Evolutionary conservation across 1,140 invertebrate species (phyloP).

Genomic region (Caerostris extrusa): DNA sequence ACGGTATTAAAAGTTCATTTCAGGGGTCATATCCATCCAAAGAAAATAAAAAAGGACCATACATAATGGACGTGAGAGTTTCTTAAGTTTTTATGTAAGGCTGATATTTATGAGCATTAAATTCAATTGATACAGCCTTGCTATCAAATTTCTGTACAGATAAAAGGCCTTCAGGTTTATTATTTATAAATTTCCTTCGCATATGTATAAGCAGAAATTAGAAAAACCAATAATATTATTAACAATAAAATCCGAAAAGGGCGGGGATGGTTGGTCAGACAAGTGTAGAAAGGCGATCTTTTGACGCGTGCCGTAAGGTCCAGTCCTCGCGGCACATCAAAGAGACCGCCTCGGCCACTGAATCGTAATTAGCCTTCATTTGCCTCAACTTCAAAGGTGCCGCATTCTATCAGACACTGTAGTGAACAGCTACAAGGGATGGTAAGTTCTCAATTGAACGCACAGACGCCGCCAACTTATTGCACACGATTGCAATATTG

Average conservation of each 20-base stretch:
- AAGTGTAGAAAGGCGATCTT: constrained; percentile 57
- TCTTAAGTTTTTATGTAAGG: background rate
- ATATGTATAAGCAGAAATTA: constrained; percentile 3
- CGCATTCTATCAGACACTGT: constrained; percentile 48
- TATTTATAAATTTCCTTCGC: constrained; percentile 60
- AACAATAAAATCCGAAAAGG: constrained; percentile 16
- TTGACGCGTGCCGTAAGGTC: constrained; percentile 37
- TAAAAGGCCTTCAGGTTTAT: background rate
- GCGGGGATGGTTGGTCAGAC: background rate
- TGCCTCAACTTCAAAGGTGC: constrained; percentile 53
- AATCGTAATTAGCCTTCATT: constrained; percentile 63
- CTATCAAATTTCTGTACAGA: background rate
- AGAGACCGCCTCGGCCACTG: constrained; percentile 32
- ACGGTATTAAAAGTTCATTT: too few species aligned
- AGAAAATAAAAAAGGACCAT: too few species aligned
- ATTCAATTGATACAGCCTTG: background rate
- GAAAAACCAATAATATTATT: constrained; percentile 43
- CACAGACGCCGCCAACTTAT: background rate
- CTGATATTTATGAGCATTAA: background rate
- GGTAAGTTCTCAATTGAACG: constrained; percentile 47
- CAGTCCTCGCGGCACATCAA: constrained; percentile 44
- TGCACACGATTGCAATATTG: constrained; percentile 12
- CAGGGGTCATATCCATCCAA: too few species aligned
- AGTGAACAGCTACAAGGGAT: background rate
- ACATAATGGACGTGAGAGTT: too few species aligned